Evolutionary conservation across 2,113 vertebrate species (phyloP), one percentile per base, ranked within the genome.

Genomic region (Brienomyrus longianalis): DNA sequence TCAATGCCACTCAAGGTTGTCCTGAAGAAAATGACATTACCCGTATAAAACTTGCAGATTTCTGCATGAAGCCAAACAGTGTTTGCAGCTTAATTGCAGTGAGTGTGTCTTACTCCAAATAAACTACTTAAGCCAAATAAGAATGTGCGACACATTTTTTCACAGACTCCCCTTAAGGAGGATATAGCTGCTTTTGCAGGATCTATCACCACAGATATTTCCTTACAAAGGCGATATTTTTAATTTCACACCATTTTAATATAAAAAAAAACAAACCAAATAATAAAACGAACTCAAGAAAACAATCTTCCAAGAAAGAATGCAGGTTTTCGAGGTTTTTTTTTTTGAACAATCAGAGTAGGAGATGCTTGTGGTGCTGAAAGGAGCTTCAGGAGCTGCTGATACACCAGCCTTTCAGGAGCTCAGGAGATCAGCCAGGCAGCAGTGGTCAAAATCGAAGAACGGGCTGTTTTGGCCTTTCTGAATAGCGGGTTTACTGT

Each of bases 1-100:
- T 66, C 52, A 88, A 88, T 88, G 87, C 13, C 87, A 88, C 39
- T 62, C 87, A 88, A 88, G 87, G 87, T 62, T 66, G 52, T 88
- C 27, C 59, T 45, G 27, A 62, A 35, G 31, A 54, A 39, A 62
- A 88, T 59, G 27, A 88, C 54, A 5, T 52, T 35, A 48, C 13
- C 51, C 48, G 17, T 86, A 7, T 56, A 35, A 27, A 87, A 87
- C 50, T 87, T 17, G 19, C 3, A 27, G n/a, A 54, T 54, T 35
- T 87, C n/a, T 51, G 27, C 8, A 39, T 39, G 51, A 56, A 52
- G 85, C 51, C 23, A 87, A 87, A 87, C 11, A 51, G 17, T 80
- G 74, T 80, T 80, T 80, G 74, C 35, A 21, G 74, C 5, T 45
- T 43, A 85, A 85, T 50, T 23, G 83, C 47, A 51, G 83, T 27